These are phyloP conservation scores for Polyergus mexicanus DNA, from an alignment of 1,140 invertebrate genomes.

Conservation along the genomic window DNA sequence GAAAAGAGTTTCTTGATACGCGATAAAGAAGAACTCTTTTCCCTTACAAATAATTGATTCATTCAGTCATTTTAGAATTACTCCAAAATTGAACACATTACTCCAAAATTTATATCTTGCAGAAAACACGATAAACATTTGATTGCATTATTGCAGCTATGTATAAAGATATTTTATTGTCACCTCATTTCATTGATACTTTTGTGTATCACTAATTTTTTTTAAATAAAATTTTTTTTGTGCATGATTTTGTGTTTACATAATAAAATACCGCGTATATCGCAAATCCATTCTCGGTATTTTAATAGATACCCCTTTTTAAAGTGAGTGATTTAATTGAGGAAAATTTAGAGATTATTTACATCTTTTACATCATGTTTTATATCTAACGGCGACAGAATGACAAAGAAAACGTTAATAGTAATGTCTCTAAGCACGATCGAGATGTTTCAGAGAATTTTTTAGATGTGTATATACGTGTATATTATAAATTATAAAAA, in stretches of 20 bases:
- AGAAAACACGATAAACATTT: background rate
- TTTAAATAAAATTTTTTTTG: background rate
- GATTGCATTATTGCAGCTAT: background rate
- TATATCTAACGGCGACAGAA: too few relatives aligned
- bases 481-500: too few relatives aligned
- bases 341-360: too few relatives aligned
- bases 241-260: background rate
- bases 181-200: background rate
- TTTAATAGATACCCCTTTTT: too few relatives aligned
- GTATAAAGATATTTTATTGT: background rate
- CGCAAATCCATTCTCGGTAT: too few relatives aligned
- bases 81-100: background rate
- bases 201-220: background rate
- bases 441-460: too few relatives aligned
- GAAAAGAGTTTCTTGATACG: background rate
- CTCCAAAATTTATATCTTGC: constrained; percentile 7
- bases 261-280: background rate
- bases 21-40: background rate
- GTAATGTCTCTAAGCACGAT: too few relatives aligned
- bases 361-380: too few relatives aligned
- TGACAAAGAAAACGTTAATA: too few relatives aligned
- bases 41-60: background rate
- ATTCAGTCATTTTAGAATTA: background rate
- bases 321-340: too few relatives aligned
- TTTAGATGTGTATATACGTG: too few relatives aligned